A percentile compares a stretch with the other conserved stretches of the same genome.
These are phyloP conservation scores for Thermophis baileyi DNA, from an alignment of 2,113 vertebrate species.

Conservation along the genomic window DNA sequence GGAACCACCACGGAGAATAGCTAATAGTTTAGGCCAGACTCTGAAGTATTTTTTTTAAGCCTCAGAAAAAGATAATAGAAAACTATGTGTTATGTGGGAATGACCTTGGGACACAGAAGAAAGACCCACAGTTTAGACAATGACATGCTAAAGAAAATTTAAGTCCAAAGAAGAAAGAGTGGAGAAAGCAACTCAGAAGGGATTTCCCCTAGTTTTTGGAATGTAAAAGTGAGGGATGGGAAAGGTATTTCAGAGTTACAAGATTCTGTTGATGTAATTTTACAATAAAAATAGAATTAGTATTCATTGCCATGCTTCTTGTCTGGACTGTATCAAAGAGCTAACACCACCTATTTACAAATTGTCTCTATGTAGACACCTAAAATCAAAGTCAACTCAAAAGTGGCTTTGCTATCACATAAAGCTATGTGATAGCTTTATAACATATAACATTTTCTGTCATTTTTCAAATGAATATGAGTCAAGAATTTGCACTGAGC, in stretches of 20 bases:
- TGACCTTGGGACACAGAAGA: not conserved
- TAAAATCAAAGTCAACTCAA: not conserved
- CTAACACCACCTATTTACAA: not conserved
- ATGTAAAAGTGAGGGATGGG: not conserved
- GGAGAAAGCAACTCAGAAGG: not conserved
- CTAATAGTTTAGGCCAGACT: not conserved
- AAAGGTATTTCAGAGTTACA: not conserved
- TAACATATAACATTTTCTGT: not conserved
- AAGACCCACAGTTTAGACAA: not conserved
- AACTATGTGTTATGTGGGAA: not conserved
- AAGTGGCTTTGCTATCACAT: not conserved
- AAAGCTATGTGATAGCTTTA: too few relatives aligned
- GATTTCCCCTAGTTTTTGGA: not conserved
- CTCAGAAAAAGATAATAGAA: not conserved
- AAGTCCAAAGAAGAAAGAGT: not conserved
- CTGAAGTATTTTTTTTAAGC: not conserved
- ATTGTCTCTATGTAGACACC: not conserved
- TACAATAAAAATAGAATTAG: not conserved
- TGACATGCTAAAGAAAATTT: not conserved
- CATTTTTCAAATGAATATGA: not conserved
- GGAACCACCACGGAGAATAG: not conserved
- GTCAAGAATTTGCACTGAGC: not conserved
- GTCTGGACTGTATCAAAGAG: not conserved
- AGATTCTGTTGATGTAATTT: not conserved
- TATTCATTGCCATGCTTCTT: not conserved